Evolutionary conservation across 2,113 vertebrate species (phyloP), one percentile per base, ranked within the genome.

Genomic region (Leucosticte australis): DNA sequence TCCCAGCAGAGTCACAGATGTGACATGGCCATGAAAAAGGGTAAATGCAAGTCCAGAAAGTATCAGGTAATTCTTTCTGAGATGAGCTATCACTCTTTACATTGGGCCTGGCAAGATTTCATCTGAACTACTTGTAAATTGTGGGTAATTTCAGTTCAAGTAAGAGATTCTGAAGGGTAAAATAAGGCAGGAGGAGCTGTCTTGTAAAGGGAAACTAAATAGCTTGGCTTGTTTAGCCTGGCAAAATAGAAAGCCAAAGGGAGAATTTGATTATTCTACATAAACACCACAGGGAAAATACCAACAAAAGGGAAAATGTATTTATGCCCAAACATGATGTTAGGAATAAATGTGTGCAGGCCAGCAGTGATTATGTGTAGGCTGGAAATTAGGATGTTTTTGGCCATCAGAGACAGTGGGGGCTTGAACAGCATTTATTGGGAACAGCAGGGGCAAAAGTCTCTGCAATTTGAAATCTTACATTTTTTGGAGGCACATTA

Each of bases 191-290:
- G n/a, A 88, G 67, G 71, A 83, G 59, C 50, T 73, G 63, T 60
- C 79, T 69, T 83, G 57, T 50, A 53, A 83, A 59, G 44, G 23
- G 30, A 83, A 92, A 83, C 30, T 2, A 67, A 88, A 24, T 20
- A 76, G 8, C 71, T 55, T 56, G 46, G 63, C 49, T 90, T 86
- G 28, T 90, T 90, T 62, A 80, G 75, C 86, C 70, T 69, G 28
- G 88, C 49, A 71, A 63, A 89, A 17, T 42, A 67, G 49, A 69
- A 91, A 85, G 17, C 20, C 59, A 73, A 83, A 83, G 80, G 79
- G 44, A 90, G n/a, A 92, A 83, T 88, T 50, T 93, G 85, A 94
- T 94, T 96, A 95, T 70, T 87, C 89, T 74, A 47, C 85, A 86
- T 50, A 53, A 90, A 92, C 59, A 71, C 83, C 88, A 86, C 83